These are phyloP conservation scores for Calliopum simillimum DNA, from an alignment of 2,888 invertebrate genomes.

Conservation along the genomic window DNA sequence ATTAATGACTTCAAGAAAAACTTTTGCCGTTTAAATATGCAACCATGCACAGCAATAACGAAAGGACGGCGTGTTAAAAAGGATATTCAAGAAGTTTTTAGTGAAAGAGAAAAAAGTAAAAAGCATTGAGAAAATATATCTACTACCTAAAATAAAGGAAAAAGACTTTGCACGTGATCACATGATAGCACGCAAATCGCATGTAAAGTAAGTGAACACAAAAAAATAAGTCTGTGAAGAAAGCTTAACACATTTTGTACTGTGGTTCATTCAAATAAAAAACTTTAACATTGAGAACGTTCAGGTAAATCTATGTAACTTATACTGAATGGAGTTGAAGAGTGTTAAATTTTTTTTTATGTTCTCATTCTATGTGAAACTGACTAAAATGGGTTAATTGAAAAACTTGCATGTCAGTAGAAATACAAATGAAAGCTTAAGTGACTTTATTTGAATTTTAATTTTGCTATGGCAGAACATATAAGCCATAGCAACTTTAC, in stretches of 20 bases:
- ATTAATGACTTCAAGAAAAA: constrained; percentile 25
- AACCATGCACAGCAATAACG: neutral
- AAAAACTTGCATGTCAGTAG: neutral
- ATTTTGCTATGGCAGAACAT: neutral
- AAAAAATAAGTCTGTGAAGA: neutral
- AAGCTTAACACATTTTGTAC: too few relatives aligned
- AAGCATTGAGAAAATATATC: neutral
- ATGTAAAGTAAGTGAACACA: neutral
- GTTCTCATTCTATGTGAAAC: too few relatives aligned
- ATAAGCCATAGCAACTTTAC: neutral
- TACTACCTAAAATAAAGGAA: neutral
- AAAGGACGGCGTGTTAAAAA: neutral
- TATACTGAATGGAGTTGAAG: too few relatives aligned
- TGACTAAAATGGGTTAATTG: neutral
- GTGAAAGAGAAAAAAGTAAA: neutral
- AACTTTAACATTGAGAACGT: too few relatives aligned
- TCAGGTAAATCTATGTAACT: too few relatives aligned
- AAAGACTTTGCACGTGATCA: constrained; percentile 7
- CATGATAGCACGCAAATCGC: neutral
- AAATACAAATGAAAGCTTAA: constrained; percentile 3
- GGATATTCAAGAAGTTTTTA: neutral
- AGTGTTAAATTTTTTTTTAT: too few relatives aligned
- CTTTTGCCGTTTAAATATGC: constrained; percentile 18
- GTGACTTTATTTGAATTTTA: neutral
- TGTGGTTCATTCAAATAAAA: too few relatives aligned